A percentile compares a stretch with the other conserved stretches of the same genome.
phyloP scores from a whole-genome alignment of 1,140 invertebrate genomes.

The Maconellicoccus hirsutus region DNA sequence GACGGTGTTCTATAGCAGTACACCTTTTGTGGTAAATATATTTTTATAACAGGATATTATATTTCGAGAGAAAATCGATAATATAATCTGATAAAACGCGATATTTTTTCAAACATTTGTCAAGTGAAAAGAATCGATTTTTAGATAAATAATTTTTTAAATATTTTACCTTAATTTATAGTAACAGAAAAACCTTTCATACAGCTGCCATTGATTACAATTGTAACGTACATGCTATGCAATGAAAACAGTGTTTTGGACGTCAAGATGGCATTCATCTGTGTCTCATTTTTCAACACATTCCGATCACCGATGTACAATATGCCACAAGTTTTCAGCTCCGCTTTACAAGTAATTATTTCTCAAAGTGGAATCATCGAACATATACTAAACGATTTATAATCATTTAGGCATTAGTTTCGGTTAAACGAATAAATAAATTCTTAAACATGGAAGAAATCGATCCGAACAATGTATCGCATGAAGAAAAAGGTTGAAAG shows the following conservation, averaged over 20 bases:
- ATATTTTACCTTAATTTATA: no score
- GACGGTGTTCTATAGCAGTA: constrained; percentile 89
- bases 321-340: constrained; percentile 36
- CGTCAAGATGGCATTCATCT: constrained; percentile 87
- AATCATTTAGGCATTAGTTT: constrained; percentile 36
- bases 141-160: no score
- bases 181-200: no score
- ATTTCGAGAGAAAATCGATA: no score
- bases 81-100: background rate
- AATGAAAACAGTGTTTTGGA: constrained; percentile 72
- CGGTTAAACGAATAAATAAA: constrained; percentile 53
- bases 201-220: constrained; percentile 80
- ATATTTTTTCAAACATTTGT: background rate
- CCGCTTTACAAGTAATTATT: constrained; percentile 71
- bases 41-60: no score
- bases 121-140: no score
- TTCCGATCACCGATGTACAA: constrained; percentile 71
- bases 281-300: constrained; percentile 94
- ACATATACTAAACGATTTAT: background rate
- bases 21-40: constrained; percentile 78
- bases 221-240: constrained; percentile 76
- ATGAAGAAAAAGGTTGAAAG: constrained; percentile 60
- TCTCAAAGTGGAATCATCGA: no score
- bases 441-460: constrained; percentile 80
- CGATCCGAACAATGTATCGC: constrained; percentile 57